Evolutionary conservation across 1,140 invertebrate genomes (phyloP).

Genomic region (Apis cerana): DNA sequence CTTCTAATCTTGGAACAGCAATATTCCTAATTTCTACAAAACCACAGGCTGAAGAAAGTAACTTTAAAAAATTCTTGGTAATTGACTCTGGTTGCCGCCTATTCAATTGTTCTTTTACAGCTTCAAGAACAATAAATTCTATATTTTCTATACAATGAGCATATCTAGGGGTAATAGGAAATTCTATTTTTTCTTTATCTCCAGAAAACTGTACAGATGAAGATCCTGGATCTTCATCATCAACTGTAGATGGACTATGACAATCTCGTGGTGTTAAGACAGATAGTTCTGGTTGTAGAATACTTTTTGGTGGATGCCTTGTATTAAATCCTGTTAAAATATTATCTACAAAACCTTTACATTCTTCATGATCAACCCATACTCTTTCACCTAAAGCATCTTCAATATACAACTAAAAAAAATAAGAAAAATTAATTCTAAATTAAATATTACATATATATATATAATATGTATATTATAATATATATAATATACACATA

Average conservation of each 20-base stretch:
- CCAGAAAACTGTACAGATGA: constrained; percentile 69
- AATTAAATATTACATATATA: not conserved
- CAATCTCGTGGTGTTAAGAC: constrained; percentile 79
- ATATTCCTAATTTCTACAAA: constrained; percentile 92
- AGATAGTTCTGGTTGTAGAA: constrained; percentile 83
- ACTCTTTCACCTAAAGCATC: constrained; percentile 95
- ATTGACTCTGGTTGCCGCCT: constrained; percentile 93
- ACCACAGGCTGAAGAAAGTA: constrained; percentile 92
- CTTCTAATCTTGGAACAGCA: constrained; percentile 91
- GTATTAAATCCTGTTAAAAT: constrained; percentile 94
- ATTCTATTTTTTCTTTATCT: constrained; percentile 81
- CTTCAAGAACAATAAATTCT: constrained; percentile 91
- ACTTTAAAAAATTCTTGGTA: constrained; percentile 92
- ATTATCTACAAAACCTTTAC: constrained; percentile 96
- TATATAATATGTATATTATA: too few species aligned
- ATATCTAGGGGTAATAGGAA: constrained; percentile 83
- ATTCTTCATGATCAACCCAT: constrained; percentile 96
- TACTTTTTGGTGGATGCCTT: constrained; percentile 85
- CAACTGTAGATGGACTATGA: constrained; percentile 81
- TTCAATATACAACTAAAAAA: constrained; percentile 92
- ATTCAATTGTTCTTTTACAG: constrained; percentile 93
- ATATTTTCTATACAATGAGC: constrained; percentile 86
- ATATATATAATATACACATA: too few species aligned
- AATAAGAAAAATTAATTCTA: constrained; percentile 9
- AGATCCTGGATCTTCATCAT: constrained; percentile 82